Base-by-base conservation (phyloP, 2,888 invertebrate species). In the Eurois occulta region DNA sequence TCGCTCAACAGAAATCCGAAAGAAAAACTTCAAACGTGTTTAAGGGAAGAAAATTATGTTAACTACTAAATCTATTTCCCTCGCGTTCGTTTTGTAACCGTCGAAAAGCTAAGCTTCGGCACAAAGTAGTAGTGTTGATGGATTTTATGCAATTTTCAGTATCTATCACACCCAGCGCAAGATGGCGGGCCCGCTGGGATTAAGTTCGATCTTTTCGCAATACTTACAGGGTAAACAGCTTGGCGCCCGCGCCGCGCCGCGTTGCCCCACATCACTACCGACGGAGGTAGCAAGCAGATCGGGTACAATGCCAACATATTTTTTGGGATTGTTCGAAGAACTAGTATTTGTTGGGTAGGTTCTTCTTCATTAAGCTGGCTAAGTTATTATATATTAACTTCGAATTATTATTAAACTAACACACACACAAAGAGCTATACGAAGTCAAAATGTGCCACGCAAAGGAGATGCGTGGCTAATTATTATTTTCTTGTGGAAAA, bases 91-190 rank as follows among this genome's bases (percentile, higher is more conserved):
- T 87, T 85, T 86, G 84, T 84, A 88, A 83, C 88, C 85, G 83
- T 90, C 85, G 86, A 88, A 91, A 86, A 91, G 89, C 87, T 91
- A 86, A 89, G 88, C 86, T 89, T 86, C 85, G 80, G 86, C 93
- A 94, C 93, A 95, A 95, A 94, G 94, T 94, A 92, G 92, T 92
- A 90, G 94, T 94, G 94, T 94, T 96, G 96, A 96, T 96, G 94
- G 96, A 96, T 96, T 96, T 96, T 96, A 96, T 96, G 96, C 96
- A 96, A 96, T 96, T 96, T 96, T 95, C 96, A 95, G 95, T 96
- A 96, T 96, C 96, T 96, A 96, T 96, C 96, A 95, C 94, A 94
- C 90, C 94, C 95, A 95, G 95, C 93, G 94, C 94, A 88, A 91
- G 92, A 92, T 88, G 90, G 91, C 92, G 92, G 92, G 91, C 94